Conservation (phyloP, 2,113 vertebrate genomes). For the Hyla sarda region DNA sequence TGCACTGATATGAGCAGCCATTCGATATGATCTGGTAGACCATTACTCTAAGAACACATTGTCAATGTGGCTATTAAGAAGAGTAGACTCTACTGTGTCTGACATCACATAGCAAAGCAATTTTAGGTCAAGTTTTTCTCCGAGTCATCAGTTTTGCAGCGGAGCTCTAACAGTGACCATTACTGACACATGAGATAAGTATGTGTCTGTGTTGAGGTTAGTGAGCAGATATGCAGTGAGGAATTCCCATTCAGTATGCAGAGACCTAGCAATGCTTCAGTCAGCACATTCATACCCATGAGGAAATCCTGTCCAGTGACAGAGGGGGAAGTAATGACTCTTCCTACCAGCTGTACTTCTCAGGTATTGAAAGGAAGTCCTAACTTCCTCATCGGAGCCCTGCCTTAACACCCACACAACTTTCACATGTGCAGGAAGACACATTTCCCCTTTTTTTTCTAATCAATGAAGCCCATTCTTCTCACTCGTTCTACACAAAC, state of each 20-base stretch:
- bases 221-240: slow-evolving; percentile 24
- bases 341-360: slow-evolving; percentile 82
- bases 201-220: not conserved
- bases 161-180: not conserved
- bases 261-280: slow-evolving; percentile 71
- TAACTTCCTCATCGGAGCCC: slow-evolving; percentile 73
- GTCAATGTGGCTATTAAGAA: not conserved
- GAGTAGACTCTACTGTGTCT: not conserved
- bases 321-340: slow-evolving; percentile 82
- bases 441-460: slow-evolving; percentile 61
- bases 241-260: slow-evolving; percentile 64
- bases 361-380: slow-evolving; percentile 77
- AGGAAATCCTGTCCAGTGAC: slow-evolving; percentile 83
- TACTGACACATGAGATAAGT: not conserved
- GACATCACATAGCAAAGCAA: not conserved
- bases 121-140: not conserved
- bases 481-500: not conserved
- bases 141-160: not conserved
- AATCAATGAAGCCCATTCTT: slow-evolving; percentile 16
- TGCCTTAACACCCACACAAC: slow-evolving; percentile 59
- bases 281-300: slow-evolving; percentile 73
- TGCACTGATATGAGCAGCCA: too few relatives aligned
- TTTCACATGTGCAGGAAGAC: slow-evolving; percentile 57
- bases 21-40: too few relatives aligned
- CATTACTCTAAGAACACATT: not conserved